A percentile compares a stretch with the other conserved stretches of the same genome.
Conservation (phyloP, 2,797 vertebrate species). For the Argyrosomus regius region DNA sequence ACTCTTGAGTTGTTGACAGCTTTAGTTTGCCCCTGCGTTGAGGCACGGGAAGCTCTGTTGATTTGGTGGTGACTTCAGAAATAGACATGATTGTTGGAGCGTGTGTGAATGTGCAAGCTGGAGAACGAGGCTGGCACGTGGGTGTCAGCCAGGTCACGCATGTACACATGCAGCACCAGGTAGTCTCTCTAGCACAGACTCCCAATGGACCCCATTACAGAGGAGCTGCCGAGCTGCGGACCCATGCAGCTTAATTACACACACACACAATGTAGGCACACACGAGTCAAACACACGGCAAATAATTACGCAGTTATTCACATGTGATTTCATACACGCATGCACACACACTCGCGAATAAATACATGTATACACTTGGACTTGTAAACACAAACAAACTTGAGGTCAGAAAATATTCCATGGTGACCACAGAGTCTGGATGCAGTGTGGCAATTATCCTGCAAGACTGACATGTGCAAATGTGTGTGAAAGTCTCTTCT, state of each 20-base stretch:
- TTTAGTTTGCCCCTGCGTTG: slow-evolving; percentile 30
- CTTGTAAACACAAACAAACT: slow-evolving; percentile 74
- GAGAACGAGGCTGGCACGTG: slow-evolving; percentile 63
- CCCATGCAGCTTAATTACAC: slow-evolving; percentile 75
- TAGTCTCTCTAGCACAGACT: slow-evolving; percentile 66
- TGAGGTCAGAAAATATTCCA: slow-evolving; percentile 77
- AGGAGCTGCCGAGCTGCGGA: slow-evolving; percentile 66
- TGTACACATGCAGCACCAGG: slow-evolving; percentile 70
- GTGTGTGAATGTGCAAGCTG: slow-evolving; percentile 54
- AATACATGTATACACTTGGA: slow-evolving; percentile 67
- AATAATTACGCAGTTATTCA: slow-evolving; percentile 66
- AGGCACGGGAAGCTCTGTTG: slow-evolving; percentile 35
- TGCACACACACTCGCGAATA: slow-evolving; percentile 45
- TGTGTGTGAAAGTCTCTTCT: slow-evolving; percentile 68
- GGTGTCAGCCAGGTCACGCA: slow-evolving; percentile 78
- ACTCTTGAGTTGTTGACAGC: slow-evolving; percentile 59
- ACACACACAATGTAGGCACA: slow-evolving; percentile 54
- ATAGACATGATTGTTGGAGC: slow-evolving; percentile 65
- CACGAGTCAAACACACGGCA: slow-evolving; percentile 49
- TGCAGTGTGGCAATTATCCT: slow-evolving; percentile 78
- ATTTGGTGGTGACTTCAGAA: slow-evolving; percentile 65
- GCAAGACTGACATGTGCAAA: slow-evolving; percentile 83
- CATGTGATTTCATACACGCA: slow-evolving; percentile 55
- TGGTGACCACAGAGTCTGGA: slow-evolving; percentile 73
- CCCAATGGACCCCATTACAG: slow-evolving; percentile 86